Conservation (phyloP, 2,888 invertebrate genomes). For the Hyles lineata region DNA sequence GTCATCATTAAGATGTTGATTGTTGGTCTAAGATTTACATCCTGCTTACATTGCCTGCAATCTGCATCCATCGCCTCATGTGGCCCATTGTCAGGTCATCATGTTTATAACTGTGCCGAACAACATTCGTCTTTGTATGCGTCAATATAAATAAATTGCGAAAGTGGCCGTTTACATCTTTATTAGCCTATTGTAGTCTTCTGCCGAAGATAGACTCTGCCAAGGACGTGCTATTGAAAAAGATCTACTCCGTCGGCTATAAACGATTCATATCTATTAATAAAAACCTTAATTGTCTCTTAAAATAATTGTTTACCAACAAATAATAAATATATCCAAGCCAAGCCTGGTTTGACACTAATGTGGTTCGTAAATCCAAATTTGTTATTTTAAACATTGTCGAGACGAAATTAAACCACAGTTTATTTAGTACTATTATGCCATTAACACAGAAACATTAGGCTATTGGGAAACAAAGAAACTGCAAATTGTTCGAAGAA, state of each 20-base stretch:
- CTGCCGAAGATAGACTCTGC: background rate
- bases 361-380: conserved; percentile 12
- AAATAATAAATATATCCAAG: background rate
- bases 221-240: conserved; percentile 3
- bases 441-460: conserved; percentile 12
- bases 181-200: conserved; percentile 11
- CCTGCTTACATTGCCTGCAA: background rate
- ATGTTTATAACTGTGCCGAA: background rate
- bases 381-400: background rate
- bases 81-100: background rate
- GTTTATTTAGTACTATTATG: background rate
- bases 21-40: background rate
- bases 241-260: background rate
- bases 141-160: background rate
- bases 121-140: background rate
- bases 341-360: background rate
- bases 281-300: background rate
- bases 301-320: background rate
- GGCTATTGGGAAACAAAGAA: conserved; percentile 15
- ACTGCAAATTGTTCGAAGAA: background rate
- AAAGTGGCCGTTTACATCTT: conserved; percentile 2
- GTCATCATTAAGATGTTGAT: conserved; percentile 2
- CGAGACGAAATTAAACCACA: background rate
- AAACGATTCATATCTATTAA: background rate
- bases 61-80: background rate